phyloP scores from a whole-genome alignment of 1,140 invertebrate species.

The Ips typographus region DNA sequence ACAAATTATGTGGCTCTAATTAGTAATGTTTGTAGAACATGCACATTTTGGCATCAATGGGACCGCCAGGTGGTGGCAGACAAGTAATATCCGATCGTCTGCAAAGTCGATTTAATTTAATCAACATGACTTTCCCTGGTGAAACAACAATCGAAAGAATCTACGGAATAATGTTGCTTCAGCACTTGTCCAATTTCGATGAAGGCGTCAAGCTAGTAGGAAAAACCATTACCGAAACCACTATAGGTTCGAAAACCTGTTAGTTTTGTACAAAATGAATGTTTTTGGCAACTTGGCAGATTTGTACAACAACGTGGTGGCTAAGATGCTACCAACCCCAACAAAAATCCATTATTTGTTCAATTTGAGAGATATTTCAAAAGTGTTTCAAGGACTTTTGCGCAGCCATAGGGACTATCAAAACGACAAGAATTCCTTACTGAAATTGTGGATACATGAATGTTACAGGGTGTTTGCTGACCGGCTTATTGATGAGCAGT shows the following conservation, averaged over 20 bases:
- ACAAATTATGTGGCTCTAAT: background rate
- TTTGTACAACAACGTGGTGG: conserved; percentile 69
- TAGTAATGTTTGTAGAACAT: conserved; percentile 60
- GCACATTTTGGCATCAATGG: conserved; percentile 75
- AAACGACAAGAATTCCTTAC: conserved; percentile 67
- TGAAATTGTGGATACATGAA: conserved; percentile 83
- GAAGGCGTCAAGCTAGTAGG: conserved; percentile 73
- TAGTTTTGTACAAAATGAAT: background rate
- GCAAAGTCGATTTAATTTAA: conserved; percentile 75
- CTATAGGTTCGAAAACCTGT: conserved; percentile 59
- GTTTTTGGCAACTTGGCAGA: conserved; percentile 55
- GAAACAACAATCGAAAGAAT: conserved; percentile 77
- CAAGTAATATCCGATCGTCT: conserved; percentile 74
- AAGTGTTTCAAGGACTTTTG: conserved; percentile 72
- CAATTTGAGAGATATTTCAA: conserved; percentile 84
- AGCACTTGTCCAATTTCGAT: conserved; percentile 75
- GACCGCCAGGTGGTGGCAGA: conserved; percentile 78
- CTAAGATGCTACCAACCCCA: conserved; percentile 79
- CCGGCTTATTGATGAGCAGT: conserved; percentile 74
- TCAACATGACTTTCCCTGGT: conserved; percentile 80
- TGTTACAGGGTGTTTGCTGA: conserved; percentile 81
- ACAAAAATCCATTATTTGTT: conserved; percentile 88
- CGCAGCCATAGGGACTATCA: conserved; percentile 73
- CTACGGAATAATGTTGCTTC: conserved; percentile 78
- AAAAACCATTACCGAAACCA: conserved; percentile 63